These are phyloP conservation scores for Meda fulgida DNA, from an alignment of 2,797 vertebrate genomes.

Conservation along the genomic window DNA sequence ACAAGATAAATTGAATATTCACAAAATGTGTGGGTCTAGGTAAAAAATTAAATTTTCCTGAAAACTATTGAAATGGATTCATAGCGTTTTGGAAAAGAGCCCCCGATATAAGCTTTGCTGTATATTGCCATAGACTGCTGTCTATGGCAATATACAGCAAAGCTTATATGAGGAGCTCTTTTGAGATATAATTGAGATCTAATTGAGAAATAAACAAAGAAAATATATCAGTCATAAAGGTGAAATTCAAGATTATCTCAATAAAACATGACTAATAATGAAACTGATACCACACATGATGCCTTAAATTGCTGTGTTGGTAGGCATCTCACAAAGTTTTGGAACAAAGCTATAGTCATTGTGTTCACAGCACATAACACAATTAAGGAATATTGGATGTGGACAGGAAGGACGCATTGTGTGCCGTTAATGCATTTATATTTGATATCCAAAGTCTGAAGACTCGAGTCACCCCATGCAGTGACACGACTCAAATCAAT, in stretches of 20 bases:
- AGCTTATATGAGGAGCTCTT: no score
- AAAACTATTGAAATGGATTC: no score
- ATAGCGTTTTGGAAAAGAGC: no score
- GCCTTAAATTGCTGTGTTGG: no score
- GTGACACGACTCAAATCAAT: conserved; percentile 67
- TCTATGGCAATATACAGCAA: no score
- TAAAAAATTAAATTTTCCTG: no score
- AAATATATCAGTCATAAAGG: background rate
- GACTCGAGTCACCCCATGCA: conserved; percentile 52
- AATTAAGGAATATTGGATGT: conserved; percentile 15
- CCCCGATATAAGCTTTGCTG: no score
- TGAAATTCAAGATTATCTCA: background rate
- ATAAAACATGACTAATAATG: background rate
- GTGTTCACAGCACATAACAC: conserved; percentile 18
- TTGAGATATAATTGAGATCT: no score
- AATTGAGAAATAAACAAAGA: background rate
- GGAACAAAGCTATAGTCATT: background rate
- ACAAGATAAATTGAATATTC: no score
- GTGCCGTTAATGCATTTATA: conserved; percentile 20
- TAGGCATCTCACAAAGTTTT: background rate
- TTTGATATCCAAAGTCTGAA: conserved; percentile 13
- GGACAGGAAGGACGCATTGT: conserved; percentile 21
- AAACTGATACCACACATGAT: background rate
- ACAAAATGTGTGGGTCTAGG: no score
- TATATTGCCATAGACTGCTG: background rate